A percentile compares a stretch with the other conserved stretches of the same genome.
Evolutionary conservation across 2,888 invertebrate genomes (phyloP).

Genomic region (Blastobasis lacticolella): DNA sequence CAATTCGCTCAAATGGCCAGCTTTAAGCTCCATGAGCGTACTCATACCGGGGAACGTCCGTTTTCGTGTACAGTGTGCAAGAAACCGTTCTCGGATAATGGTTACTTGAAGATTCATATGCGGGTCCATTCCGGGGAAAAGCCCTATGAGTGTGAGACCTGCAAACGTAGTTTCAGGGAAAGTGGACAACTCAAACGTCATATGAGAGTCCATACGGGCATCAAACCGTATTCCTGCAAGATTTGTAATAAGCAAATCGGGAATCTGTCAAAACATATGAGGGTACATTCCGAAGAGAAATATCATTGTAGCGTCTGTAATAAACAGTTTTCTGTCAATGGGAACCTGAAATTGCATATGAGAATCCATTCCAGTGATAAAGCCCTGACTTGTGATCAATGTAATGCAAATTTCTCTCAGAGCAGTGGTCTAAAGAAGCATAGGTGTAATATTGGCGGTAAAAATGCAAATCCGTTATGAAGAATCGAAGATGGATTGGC

Average conservation of each 20-base stretch:
- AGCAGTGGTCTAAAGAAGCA: constrained; percentile 41
- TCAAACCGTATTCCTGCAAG: constrained; percentile 57
- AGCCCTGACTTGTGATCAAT: constrained; percentile 34
- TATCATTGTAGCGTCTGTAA: constrained; percentile 40
- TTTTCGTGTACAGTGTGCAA: constrained; percentile 52
- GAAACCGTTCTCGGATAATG: constrained; percentile 59
- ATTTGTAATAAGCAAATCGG: constrained; percentile 61
- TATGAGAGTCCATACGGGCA: constrained; percentile 48
- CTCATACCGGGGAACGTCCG: constrained; percentile 56
- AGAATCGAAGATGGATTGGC: too few relatives aligned
- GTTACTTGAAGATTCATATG: constrained; percentile 62
- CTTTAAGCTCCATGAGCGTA: constrained; percentile 54
- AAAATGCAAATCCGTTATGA: not conserved
- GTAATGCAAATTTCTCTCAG: constrained; percentile 37
- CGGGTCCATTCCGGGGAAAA: constrained; percentile 55
- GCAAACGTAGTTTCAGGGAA: constrained; percentile 52
- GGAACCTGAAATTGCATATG: constrained; percentile 47
- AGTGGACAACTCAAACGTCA: constrained; percentile 55
- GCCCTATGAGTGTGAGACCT: constrained; percentile 49
- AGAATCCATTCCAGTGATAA: constrained; percentile 34
- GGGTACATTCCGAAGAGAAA: constrained; percentile 43
- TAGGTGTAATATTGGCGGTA: constrained; percentile 27
- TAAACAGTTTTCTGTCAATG: constrained; percentile 43
- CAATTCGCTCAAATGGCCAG: constrained; percentile 62
- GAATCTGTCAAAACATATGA: constrained; percentile 57